These are phyloP conservation scores for Beaufortia kweichowensis DNA, from an alignment of 2,113 vertebrate species.

Conservation along the genomic window DNA sequence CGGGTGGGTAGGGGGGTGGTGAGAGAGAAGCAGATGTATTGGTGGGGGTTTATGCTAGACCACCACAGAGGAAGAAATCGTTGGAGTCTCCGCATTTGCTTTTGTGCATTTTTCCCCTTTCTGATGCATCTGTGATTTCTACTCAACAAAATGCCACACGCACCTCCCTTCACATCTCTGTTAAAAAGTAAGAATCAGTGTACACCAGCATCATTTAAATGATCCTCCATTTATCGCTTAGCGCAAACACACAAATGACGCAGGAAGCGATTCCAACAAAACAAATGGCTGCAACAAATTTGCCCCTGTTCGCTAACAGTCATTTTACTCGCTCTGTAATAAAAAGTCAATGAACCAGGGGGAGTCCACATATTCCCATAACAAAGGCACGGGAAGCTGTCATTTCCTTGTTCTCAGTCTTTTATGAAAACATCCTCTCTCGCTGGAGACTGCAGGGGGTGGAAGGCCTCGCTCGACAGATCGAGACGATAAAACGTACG, in stretches of 20 bases:
- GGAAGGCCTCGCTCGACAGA: slow-evolving; percentile 56
- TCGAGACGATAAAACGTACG: slow-evolving; percentile 57
- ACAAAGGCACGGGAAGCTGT: slow-evolving; percentile 71
- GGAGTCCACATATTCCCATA: slow-evolving; percentile 81
- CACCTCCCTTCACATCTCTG: background rate
- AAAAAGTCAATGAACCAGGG: slow-evolving; percentile 89
- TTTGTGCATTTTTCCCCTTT: slow-evolving; percentile 2
- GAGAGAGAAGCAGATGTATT: slow-evolving; percentile 83
- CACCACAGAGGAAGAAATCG: slow-evolving; percentile 64
- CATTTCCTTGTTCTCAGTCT: slow-evolving; percentile 63
- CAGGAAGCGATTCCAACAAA: slow-evolving; percentile 70
- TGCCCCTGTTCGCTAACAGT: slow-evolving; percentile 75
- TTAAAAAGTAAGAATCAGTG: background rate
- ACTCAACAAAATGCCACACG: background rate
- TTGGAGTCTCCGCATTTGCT: slow-evolving; percentile 65
- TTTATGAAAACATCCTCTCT: slow-evolving; percentile 64
- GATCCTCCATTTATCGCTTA: slow-evolving; percentile 49
- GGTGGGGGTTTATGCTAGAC: slow-evolving; percentile 76
- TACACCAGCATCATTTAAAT: slow-evolving; percentile 55
- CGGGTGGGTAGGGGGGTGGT: slow-evolving; percentile 71
- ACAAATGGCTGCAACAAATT: slow-evolving; percentile 76
- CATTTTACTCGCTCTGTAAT: slow-evolving; percentile 82
- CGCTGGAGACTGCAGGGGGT: slow-evolving; percentile 53
- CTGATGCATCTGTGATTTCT: slow-evolving; percentile 21
- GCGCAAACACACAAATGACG: slow-evolving; percentile 26